phyloP scores from a whole-genome alignment of 2,113 vertebrate genomes.

The Haemorhous mexicanus region DNA sequence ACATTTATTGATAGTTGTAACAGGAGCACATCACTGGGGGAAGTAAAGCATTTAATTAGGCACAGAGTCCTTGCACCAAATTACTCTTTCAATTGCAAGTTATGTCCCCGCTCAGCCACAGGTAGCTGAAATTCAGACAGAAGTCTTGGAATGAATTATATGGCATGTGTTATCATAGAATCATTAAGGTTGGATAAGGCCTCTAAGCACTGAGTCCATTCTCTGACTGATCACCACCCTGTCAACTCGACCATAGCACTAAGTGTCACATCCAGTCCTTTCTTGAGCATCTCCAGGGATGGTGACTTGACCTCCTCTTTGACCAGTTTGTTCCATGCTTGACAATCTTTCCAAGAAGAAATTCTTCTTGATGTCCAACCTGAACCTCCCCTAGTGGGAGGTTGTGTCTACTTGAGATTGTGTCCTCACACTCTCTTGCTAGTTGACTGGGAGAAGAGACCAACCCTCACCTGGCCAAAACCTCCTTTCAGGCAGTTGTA shows the following conservation, averaged over 20 bases:
- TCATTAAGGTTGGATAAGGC: neutral
- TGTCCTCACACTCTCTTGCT: too few relatives aligned
- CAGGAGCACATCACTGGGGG: neutral
- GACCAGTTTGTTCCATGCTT: neutral
- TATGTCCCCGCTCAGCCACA: neutral
- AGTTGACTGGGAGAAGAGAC: neutral
- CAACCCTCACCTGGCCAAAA: rapidly evolving
- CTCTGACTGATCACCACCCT: neutral
- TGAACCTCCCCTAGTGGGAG: neutral
- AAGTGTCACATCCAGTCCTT: neutral
- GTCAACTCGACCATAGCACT: neutral
- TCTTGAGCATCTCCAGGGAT: neutral
- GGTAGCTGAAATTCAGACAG: neutral
- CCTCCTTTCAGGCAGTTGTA: neutral
- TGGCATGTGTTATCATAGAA: neutral
- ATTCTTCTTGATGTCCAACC: neutral
- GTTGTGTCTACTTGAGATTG: neutral
- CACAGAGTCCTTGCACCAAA: neutral
- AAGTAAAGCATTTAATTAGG: neutral
- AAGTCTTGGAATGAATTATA: neutral
- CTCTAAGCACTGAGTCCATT: neutral
- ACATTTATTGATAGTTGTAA: neutral
- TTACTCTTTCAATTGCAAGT: neutral
- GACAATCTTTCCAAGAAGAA: neutral
- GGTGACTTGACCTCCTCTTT: neutral